Conservation (phyloP, 1,140 invertebrate species). For the Ostrea edulis region DNA sequence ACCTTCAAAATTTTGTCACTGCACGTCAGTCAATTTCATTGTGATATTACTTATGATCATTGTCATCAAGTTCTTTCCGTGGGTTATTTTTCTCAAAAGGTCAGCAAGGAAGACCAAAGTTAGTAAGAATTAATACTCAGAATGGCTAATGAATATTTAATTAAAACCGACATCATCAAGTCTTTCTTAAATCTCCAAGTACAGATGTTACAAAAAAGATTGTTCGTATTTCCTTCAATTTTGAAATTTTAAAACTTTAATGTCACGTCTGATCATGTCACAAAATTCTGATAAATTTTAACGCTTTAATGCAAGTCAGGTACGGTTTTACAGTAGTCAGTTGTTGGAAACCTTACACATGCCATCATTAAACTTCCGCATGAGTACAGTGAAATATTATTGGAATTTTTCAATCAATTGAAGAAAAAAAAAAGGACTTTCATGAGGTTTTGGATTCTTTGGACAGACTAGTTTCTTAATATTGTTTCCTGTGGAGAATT, state of each 20-base stretch:
- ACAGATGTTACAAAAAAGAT: background rate
- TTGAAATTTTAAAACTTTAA: background rate
- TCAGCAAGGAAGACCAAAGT: slow-evolving; percentile 4
- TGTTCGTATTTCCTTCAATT: slow-evolving; percentile 21
- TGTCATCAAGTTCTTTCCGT: background rate
- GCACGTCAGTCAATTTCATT: background rate
- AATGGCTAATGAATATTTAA: slow-evolving; percentile 17
- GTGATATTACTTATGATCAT: slow-evolving; percentile 13
- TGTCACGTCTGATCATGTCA: slow-evolving; percentile 1
- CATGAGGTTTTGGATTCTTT: too few relatives aligned
- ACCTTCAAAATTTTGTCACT: slow-evolving; percentile 27
- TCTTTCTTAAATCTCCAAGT: background rate
- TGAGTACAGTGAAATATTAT: too few relatives aligned
- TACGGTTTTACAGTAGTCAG: background rate
- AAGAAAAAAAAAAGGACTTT: too few relatives aligned
- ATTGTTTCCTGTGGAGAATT: too few relatives aligned
- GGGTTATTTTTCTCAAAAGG: slow-evolving; percentile 6
- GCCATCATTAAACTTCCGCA: too few relatives aligned
- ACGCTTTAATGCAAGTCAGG: background rate
- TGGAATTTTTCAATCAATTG: too few relatives aligned
- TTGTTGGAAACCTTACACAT: background rate
- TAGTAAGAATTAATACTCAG: background rate
- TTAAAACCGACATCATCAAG: background rate
- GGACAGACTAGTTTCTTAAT: too few relatives aligned
- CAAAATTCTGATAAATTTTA: background rate